Conservation (phyloP, 2,113 vertebrate genomes). For the Columba janthina region DNA sequence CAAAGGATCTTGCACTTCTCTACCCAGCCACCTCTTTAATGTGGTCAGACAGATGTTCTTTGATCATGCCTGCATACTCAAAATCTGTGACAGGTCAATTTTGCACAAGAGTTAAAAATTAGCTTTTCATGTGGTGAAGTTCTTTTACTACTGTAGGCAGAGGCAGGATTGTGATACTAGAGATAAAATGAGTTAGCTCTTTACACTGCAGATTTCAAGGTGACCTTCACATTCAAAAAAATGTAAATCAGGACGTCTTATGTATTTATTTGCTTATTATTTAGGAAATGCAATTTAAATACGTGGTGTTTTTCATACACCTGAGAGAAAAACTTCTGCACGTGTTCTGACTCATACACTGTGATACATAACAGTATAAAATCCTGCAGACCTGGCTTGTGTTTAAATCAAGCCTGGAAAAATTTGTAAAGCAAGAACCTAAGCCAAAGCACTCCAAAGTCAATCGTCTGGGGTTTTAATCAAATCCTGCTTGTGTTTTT, state of each 20-base stretch:
- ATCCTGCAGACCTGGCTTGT: neutral
- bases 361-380: neutral
- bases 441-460: neutral
- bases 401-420: neutral
- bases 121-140: neutral
- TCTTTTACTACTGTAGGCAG: neutral
- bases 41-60: neutral
- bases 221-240: slow-evolving; percentile 12
- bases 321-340: neutral
- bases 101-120: neutral
- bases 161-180: neutral
- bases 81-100: neutral
- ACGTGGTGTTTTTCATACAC: neutral
- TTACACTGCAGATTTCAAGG: slow-evolving; percentile 18
- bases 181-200: neutral
- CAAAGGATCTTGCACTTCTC: neutral
- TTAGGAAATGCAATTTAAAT: neutral
- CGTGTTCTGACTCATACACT: neutral
- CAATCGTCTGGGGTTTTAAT: neutral
- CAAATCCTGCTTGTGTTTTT: neutral
- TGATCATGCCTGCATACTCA: neutral
- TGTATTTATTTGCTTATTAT: neutral
- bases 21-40: neutral
- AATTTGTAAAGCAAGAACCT: neutral
- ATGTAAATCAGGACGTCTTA: neutral